Evolutionary conservation across 2,113 vertebrate genomes (phyloP).

Genomic region (Panthera tigris): DNA sequence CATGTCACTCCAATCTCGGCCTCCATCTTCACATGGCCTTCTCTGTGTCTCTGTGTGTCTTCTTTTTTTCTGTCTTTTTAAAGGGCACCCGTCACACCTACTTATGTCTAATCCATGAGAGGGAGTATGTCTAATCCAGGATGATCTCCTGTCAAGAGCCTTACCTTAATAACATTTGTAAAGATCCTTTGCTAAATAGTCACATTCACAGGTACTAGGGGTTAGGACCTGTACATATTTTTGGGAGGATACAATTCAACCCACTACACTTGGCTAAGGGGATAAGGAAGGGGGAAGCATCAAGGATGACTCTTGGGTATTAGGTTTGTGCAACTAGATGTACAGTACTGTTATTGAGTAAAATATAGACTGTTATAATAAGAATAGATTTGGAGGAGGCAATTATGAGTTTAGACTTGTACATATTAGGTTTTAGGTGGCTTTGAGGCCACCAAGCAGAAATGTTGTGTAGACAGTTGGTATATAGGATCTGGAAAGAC

Average conservation of each 20-base stretch:
- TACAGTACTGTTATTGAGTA: not conserved
- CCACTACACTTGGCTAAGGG: not conserved
- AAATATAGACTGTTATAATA: not conserved
- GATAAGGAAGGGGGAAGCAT: not conserved
- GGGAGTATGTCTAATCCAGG: not conserved
- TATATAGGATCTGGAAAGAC: not conserved
- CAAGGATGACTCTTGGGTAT: not conserved
- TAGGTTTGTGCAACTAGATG: not conserved
- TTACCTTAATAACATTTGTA: not conserved
- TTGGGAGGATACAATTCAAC: not conserved
- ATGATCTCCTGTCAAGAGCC: not conserved
- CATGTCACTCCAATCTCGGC: not conserved
- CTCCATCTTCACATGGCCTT: not conserved
- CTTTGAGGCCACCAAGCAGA: not conserved
- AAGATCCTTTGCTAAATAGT: not conserved
- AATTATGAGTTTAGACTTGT: not conserved
- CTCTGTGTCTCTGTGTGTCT: not conserved
- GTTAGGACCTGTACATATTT: not conserved
- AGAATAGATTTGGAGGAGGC: not conserved
- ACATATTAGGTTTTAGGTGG: not conserved
- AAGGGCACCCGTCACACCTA: not conserved
- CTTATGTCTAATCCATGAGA: not conserved
- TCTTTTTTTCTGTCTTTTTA: not conserved
- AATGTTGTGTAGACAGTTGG: not conserved
- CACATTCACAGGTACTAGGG: not conserved